Evolutionary conservation across 2,888 invertebrate genomes (phyloP), one percentile per base, ranked within the genome.

Genomic region (Hemaris fuciformis): DNA sequence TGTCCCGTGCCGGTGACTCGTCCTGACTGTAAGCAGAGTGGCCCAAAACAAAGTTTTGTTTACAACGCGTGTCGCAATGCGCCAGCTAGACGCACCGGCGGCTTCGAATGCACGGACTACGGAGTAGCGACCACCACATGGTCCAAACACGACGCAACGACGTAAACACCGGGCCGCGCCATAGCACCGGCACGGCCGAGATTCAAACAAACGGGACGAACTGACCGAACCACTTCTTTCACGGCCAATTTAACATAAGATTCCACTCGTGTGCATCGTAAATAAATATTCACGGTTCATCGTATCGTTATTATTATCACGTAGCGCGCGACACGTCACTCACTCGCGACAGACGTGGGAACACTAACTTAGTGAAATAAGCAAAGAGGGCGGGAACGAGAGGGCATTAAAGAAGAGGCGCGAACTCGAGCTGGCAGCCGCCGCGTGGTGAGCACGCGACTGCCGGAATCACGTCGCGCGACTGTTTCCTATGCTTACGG

Each of bases 321-420:
- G 66, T 61, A 68, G 72, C 79, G 78, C 80, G 79, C 83, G 77
- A 79, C 83, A 76, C 88, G 88, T 81, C 82, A 76, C 72, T 71
- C 87, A 71, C 82, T 76, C 83, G 74, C 88, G 84, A 72, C 80
- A 68, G 80, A 71, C 80, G 84, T 81, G 68, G 79, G 71, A 81
- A 74, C 73, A 90, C 90, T 90, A 88, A 88, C 76, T 86, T 84
- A 81, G 80, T 81, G 74, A 73, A 48, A 56, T 59, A 62, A 85
- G 75, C 77, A 79, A 80, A 77, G 78, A 80, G 83, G 81, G 85
- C 69, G 87, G 80, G 81, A 85, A 83, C 77, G 83, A 85, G 87
- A 85, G 79, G 78, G 83, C 82, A 77, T 70, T 76, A 75, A 71
- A 76, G 75, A 70, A 71, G 69, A 71, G 70, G 68, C 70, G 71